Evolutionary conservation across 2,113 vertebrate species (phyloP).

Genomic region (Sakesphorus luctuosus): DNA sequence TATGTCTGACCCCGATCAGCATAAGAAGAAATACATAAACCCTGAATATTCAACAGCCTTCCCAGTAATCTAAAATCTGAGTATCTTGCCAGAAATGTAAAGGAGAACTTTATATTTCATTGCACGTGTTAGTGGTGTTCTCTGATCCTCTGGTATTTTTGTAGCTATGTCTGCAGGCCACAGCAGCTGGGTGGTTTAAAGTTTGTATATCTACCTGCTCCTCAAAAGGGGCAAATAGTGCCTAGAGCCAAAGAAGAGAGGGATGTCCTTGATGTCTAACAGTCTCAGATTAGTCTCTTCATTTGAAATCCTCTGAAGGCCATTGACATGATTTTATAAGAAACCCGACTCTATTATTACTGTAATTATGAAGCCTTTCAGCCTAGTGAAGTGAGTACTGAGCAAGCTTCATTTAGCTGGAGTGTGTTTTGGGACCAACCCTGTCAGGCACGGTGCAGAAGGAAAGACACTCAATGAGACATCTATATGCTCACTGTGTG

Average conservation of each 20-base stretch:
- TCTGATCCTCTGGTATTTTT: not conserved
- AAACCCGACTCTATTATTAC: not conserved
- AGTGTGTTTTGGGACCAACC: not conserved
- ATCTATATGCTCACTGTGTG: not conserved
- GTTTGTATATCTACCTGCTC: not conserved
- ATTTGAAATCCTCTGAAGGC: not conserved
- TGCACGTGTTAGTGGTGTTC: not conserved
- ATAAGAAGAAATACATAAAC: not conserved
- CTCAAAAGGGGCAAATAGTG: not conserved
- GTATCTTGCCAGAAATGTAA: not conserved
- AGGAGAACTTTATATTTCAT: not conserved
- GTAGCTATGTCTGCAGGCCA: not conserved
- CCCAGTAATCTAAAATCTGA: not conserved
- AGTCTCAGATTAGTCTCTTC: not conserved
- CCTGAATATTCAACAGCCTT: not conserved
- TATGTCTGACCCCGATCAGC: not conserved
- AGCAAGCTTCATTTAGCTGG: not conserved
- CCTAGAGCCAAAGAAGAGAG: not conserved
- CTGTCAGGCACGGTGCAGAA: not conserved
- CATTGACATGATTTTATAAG: not conserved
- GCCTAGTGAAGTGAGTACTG: not conserved
- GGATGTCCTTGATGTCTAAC: not conserved
- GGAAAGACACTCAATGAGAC: not conserved
- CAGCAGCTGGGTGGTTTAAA: not conserved
- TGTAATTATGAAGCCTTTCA: not conserved